A percentile compares a stretch with the other conserved stretches of the same genome.
These are phyloP conservation scores for Hyperoplus immaculatus DNA, from an alignment of 2,797 vertebrate species.

Conservation along the genomic window DNA sequence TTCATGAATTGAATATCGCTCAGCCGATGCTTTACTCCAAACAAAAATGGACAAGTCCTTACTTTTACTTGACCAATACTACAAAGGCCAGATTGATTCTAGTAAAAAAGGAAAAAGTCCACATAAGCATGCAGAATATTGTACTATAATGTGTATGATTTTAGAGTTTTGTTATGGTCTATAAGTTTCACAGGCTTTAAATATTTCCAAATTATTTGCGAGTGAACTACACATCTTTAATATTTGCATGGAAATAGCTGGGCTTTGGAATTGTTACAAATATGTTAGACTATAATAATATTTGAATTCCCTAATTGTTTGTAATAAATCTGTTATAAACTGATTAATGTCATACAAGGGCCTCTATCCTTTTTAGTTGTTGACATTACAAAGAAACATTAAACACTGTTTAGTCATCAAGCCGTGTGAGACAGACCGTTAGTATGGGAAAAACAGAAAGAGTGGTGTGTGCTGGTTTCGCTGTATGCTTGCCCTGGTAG, in stretches of 20 bases:
- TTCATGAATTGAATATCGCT: neutral
- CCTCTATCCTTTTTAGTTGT: neutral
- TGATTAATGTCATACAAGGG: neutral
- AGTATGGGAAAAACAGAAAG: neutral
- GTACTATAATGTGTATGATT: neutral
- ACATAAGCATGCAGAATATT: neutral
- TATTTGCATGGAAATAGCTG: neutral
- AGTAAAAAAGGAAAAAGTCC: neutral
- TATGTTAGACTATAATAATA: neutral
- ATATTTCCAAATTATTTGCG: neutral
- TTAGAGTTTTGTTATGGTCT: neutral
- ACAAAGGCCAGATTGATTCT: neutral
- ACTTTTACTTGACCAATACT: conserved; percentile 7
- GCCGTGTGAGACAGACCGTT: neutral
- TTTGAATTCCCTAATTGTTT: neutral
- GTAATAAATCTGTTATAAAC: neutral
- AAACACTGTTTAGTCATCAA: neutral
- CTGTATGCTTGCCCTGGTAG: neutral
- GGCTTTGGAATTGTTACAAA: neutral
- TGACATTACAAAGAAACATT: neutral
- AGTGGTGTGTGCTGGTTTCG: neutral
- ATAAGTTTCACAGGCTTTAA: neutral
- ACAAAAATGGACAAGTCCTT: neutral
- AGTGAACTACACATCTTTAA: neutral
- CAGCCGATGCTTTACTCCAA: neutral